phyloP scores from a whole-genome alignment of 2,888 invertebrate genomes.

The Nysson spinosus region DNA sequence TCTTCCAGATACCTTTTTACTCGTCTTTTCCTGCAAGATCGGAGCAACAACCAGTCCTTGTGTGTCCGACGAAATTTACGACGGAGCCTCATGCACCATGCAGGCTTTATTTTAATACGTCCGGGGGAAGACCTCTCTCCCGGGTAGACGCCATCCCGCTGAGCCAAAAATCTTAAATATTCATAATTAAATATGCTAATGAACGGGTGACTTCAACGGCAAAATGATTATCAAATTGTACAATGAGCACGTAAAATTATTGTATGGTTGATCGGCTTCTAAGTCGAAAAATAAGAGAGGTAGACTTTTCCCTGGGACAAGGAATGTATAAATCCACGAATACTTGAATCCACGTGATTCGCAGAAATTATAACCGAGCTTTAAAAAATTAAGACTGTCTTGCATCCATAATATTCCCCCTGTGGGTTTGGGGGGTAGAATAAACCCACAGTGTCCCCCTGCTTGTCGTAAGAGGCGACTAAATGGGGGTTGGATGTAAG shows the following conservation, averaged over 20 bases:
- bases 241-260: conserved; percentile 67
- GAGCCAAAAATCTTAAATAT: conserved; percentile 75
- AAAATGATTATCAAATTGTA: conserved; percentile 75
- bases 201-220: conserved; percentile 72
- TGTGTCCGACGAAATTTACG: conserved; percentile 72
- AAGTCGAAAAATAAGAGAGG: too few relatives aligned
- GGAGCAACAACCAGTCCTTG: conserved; percentile 69
- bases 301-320: neutral
- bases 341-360: neutral
- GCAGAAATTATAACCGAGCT: neutral
- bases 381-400: too few relatives aligned
- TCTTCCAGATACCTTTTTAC: conserved; percentile 66
- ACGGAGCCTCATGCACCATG: conserved; percentile 67
- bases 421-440: too few relatives aligned
- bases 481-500: too few relatives aligned
- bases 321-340: conserved; percentile 46
- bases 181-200: conserved; percentile 77
- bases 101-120: conserved; percentile 73
- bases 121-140: conserved; percentile 47
- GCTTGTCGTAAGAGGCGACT: too few relatives aligned
- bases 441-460: too few relatives aligned
- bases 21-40: conserved; percentile 66
- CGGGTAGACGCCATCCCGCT: conserved; percentile 68
- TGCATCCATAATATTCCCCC: too few relatives aligned
- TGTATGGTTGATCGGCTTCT: conserved; percentile 36